A percentile compares a stretch with the other conserved stretches of the same genome.
phyloP scores from a whole-genome alignment of 1,140 invertebrate species.

The Trypoxylus dichotomus region DNA sequence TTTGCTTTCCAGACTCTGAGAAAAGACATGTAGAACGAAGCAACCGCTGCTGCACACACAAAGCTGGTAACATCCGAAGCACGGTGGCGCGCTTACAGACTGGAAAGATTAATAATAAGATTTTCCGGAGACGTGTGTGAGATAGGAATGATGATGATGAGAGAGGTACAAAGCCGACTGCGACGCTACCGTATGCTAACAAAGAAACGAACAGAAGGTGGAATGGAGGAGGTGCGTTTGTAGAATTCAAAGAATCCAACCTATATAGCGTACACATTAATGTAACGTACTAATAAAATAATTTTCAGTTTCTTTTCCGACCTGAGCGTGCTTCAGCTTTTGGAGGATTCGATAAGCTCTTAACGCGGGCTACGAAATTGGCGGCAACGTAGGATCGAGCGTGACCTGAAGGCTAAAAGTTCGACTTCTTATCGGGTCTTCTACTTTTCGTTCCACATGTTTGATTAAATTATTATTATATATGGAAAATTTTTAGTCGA shows the following conservation, averaged over 20 bases:
- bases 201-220: not conserved
- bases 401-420: slow-evolving; percentile 38
- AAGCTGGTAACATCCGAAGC: slow-evolving; percentile 42
- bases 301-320: slow-evolving; percentile 29
- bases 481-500: slow-evolving; percentile 17
- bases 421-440: not conserved
- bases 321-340: not conserved
- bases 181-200: not conserved
- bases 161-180: slow-evolving; percentile 32
- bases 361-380: slow-evolving; percentile 37
- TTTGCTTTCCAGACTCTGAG: slow-evolving; percentile 37
- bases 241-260: slow-evolving; percentile 34
- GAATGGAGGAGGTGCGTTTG: slow-evolving; percentile 28
- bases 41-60: slow-evolving; percentile 34
- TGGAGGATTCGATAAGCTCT: slow-evolving; percentile 1
- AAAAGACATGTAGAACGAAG: not conserved
- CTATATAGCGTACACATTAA: slow-evolving; percentile 34
- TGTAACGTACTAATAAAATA: slow-evolving; percentile 38
- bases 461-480: slow-evolving; percentile 16
- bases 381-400: slow-evolving; percentile 31
- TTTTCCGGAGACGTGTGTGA: slow-evolving; percentile 46
- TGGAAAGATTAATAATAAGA: slow-evolving; percentile 49
- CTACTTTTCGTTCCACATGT: slow-evolving; percentile 10
- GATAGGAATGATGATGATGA: slow-evolving; percentile 44
- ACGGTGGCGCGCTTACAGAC: slow-evolving; percentile 44